Base-by-base conservation (phyloP, 92 coral and sea anemone genomes). In the Umimayanthus chanpuru region DNA sequence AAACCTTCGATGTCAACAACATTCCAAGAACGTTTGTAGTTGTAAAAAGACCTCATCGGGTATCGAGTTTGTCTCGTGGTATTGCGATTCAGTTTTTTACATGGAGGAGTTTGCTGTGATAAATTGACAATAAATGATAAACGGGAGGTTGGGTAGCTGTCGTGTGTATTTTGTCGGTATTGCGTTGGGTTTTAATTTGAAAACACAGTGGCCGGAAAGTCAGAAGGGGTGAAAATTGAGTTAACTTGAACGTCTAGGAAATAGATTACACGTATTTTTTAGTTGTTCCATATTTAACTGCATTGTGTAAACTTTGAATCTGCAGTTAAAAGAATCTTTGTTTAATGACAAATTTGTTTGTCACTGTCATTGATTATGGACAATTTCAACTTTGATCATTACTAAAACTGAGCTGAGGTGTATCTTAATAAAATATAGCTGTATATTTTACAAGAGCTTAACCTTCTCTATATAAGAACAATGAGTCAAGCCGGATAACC, bases 221-320 rank as follows among this genome's bases (percentile, higher is more conserved):
- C 4, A 44, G 44, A 73, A 73, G 44, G 77, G 77, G 77, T 73
- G 23, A 28, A 14, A 73, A 30, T 32, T 73, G 29, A 14, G 77
- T 73, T 30, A 15, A 28, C 77, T 73, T 36, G 43, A 32, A 73
- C 77, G 20, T 73, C 47, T 36, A 73, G 77, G 77, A 73, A 73
- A 73, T 32, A 32, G 9, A 39, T 73, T 36, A 36, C 26, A 73
- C 39, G 0, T 29, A 32, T 32, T 73, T 61, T 61, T 1, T 18
- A 73, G 1, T 73, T 73, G 77, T 36, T 73, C 44, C 41, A 73
- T 32, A 30, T 32, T 3, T 73, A 30, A 73, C 41, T 30, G 77
- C 36, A 25, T 71, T 71, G 16, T 71, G 12, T 71, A 32, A 53
- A 53, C 58, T 71, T 9, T 71, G 36, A 71, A 71, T 9, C 38